Conservation (phyloP, 2,113 vertebrate species). For the Callopanchax toddi region DNA sequence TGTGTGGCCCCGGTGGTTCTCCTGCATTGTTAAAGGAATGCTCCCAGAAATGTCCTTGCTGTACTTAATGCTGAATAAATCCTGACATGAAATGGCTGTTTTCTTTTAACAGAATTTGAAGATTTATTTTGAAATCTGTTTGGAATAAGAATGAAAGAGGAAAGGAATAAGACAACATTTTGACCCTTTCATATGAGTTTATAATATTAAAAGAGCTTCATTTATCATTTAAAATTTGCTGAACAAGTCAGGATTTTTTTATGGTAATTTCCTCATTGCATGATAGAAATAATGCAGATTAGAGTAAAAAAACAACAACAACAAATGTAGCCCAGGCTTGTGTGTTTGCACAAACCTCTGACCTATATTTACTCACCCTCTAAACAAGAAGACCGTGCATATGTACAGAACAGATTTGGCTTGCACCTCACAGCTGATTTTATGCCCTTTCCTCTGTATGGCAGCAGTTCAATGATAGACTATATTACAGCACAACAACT, state of each 20-base stretch:
- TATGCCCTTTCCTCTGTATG: slow-evolving; percentile 62
- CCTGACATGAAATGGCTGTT: slow-evolving; percentile 57
- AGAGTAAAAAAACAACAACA: slow-evolving; percentile 29
- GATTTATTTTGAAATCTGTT: slow-evolving; percentile 37
- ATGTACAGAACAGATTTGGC: slow-evolving; percentile 81
- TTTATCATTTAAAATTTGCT: not conserved
- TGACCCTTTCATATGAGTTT: not conserved
- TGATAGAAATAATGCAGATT: slow-evolving; percentile 40
- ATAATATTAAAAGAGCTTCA: no score
- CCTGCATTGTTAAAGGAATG: slow-evolving; percentile 57
- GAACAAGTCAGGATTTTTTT: not conserved
- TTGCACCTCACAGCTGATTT: slow-evolving; percentile 58
- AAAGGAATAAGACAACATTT: not conserved
- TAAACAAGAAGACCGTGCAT: slow-evolving; percentile 71
- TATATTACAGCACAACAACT: slow-evolving; percentile 6
- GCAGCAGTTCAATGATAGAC: slow-evolving; percentile 61
- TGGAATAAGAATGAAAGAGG: slow-evolving; percentile 1
- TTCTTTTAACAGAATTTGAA: slow-evolving; percentile 39
- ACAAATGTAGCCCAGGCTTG: slow-evolving; percentile 45
- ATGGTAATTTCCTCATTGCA: not conserved
- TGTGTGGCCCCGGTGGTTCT: slow-evolving; percentile 49
- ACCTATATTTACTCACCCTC: slow-evolving; percentile 72
- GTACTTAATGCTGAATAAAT: slow-evolving; percentile 53
- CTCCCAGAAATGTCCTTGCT: slow-evolving; percentile 50
- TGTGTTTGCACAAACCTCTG: slow-evolving; percentile 67